A percentile compares a stretch with the other conserved stretches of the same genome.
Evolutionary conservation across 2,888 invertebrate species (phyloP).

Genomic region (Dryocosmus kuriphilus): DNA sequence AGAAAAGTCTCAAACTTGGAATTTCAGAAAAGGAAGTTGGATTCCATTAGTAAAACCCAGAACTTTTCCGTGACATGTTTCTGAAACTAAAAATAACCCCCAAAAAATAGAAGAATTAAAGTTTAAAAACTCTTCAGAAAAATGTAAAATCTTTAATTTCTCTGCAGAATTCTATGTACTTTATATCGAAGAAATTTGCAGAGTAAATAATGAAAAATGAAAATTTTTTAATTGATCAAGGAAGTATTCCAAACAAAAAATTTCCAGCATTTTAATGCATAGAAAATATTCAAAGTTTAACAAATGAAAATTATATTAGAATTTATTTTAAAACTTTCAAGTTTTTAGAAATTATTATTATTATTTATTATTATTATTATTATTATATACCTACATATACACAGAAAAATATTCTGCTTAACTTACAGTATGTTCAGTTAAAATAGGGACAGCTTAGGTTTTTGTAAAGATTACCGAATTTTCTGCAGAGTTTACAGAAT

Average conservation of each 20-base stretch:
- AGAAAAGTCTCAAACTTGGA: slow-evolving; percentile 13
- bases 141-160: neutral
- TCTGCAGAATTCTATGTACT: neutral
- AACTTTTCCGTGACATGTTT: slow-evolving; percentile 36
- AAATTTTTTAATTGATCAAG: no score
- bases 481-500: no score
- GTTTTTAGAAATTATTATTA: neutral
- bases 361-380: no score
- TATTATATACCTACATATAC: no score
- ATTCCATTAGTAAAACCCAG: slow-evolving; percentile 35
- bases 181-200: neutral
- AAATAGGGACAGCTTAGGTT: no score
- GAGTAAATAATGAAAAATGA: neutral
- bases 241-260: no score
- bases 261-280: neutral
- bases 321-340: no score
- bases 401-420: no score
- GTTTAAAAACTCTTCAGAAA: neutral
- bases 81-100: slow-evolving; percentile 24
- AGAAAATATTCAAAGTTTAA: no score
- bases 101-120: neutral
- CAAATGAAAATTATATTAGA: no score
- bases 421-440: no score
- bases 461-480: no score
- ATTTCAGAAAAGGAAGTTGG: slow-evolving; percentile 20